Conservation (phyloP, 2,113 vertebrate genomes). For the Petrocephalus microphthalmus region DNA sequence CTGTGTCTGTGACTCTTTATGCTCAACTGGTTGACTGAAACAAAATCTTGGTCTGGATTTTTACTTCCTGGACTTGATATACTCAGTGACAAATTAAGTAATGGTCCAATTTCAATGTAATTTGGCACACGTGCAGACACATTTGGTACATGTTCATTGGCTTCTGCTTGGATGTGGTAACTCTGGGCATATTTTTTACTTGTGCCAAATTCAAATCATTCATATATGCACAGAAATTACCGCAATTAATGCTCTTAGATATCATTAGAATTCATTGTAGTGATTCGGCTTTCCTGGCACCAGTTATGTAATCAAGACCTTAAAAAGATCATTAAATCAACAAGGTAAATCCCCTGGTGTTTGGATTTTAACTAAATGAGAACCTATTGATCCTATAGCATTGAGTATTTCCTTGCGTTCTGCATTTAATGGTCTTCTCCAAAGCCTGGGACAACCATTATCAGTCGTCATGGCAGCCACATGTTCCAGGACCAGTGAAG, state of each 20-base stretch:
- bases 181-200: not conserved
- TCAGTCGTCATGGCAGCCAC: not conserved
- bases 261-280: not conserved
- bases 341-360: not conserved
- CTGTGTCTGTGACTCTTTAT: too few relatives aligned
- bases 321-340: constrained; percentile 1
- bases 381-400: not conserved
- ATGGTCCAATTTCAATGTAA: too few relatives aligned
- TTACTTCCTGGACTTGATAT: too few relatives aligned
- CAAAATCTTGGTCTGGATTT: too few relatives aligned
- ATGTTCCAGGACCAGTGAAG: not conserved
- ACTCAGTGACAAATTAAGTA: too few relatives aligned
- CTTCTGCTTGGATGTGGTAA: not conserved
- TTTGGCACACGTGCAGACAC: too few relatives aligned
- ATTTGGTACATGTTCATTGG: too few relatives aligned
- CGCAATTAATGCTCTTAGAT: not conserved
- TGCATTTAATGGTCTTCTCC: not conserved
- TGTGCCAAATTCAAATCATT: not conserved
- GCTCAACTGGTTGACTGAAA: too few relatives aligned
- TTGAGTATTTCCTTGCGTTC: not conserved
- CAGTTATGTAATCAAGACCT: not conserved
- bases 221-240: not conserved
- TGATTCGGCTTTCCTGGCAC: not conserved
- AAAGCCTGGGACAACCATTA: not conserved
- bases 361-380: not conserved